These are phyloP conservation scores for Drosophila buzzatii DNA, from an alignment of 2,888 invertebrate genomes.

Conservation along the genomic window DNA sequence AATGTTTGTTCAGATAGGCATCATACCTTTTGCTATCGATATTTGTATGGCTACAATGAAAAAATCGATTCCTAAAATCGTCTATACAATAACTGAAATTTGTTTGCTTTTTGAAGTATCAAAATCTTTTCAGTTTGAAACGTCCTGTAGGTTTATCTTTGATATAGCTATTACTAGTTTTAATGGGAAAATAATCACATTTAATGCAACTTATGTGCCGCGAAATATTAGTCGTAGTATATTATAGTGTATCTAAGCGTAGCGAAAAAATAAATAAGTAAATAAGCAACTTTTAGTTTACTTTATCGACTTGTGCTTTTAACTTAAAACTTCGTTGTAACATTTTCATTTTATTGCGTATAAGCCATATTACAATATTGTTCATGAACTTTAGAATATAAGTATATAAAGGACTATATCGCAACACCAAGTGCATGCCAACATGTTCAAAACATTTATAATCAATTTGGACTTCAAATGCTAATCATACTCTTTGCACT, in stretches of 20 bases:
- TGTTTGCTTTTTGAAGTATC: not conserved
- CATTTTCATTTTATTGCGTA: slow-evolving; percentile 63
- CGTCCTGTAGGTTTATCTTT: not conserved
- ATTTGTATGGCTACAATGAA: not conserved
- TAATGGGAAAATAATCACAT: not conserved
- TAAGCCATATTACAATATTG: slow-evolving; percentile 64
- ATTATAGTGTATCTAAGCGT: no score
- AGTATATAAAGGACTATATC: slow-evolving; percentile 59
- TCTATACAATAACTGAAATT: not conserved
- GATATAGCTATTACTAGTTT: not conserved
- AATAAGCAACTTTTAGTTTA: not conserved
- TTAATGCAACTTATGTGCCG: no score
- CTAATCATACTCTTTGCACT: slow-evolving; percentile 54
- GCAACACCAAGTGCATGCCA: slow-evolving; percentile 68
- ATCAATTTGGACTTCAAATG: slow-evolving; percentile 54
- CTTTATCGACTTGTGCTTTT: not conserved
- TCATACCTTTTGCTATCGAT: not conserved
- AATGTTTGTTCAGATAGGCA: not conserved
- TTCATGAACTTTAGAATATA: slow-evolving; percentile 62
- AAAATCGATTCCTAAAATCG: not conserved
- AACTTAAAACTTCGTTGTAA: slow-evolving; percentile 44
- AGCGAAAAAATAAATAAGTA: no score
- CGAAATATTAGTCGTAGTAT: no score
- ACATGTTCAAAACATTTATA: slow-evolving; percentile 73
- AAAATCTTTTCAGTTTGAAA: no score